A percentile compares a stretch with the other conserved stretches of the same genome.
Evolutionary conservation across 1,140 invertebrate genomes (phyloP).

Genomic region (Leptestheria dahalacensis): DNA sequence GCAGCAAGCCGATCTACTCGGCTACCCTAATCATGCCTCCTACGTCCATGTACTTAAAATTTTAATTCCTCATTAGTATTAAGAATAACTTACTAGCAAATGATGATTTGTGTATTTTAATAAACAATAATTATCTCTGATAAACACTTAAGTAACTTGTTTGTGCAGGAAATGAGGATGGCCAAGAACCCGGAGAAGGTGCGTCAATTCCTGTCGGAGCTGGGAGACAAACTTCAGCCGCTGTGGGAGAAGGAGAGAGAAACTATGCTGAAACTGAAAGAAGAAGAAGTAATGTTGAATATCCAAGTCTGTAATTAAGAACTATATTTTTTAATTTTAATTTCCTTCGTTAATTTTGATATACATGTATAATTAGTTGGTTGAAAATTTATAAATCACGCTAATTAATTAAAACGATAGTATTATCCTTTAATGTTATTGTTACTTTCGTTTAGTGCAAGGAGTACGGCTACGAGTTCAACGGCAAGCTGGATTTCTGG

Average conservation of each 20-base stretch:
- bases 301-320: constrained; percentile 2
- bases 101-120: constrained; percentile 2
- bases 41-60: constrained; percentile 24
- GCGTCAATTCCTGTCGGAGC: constrained; percentile 29
- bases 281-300: constrained; percentile 28
- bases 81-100: too few relatives aligned
- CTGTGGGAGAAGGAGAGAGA: constrained; percentile 32
- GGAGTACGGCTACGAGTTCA: constrained; percentile 30
- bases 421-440: neutral
- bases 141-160: too few relatives aligned
- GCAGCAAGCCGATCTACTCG: constrained; percentile 33
- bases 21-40: constrained; percentile 33
- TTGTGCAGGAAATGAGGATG: constrained; percentile 34
- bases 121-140: too few relatives aligned
- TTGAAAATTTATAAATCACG: too few relatives aligned
- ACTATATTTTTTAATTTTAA: neutral
- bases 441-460: constrained; percentile 29
- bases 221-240: constrained; percentile 32
- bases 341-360: neutral
- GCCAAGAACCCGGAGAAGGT: constrained; percentile 35
- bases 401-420: neutral
- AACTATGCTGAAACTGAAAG: constrained; percentile 33
- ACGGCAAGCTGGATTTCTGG: constrained; percentile 34
- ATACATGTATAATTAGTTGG: too few relatives aligned
- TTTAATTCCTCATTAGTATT: neutral